Evolutionary conservation across 1,140 invertebrate genomes (phyloP).

Genomic region (Maconellicoccus hirsutus): DNA sequence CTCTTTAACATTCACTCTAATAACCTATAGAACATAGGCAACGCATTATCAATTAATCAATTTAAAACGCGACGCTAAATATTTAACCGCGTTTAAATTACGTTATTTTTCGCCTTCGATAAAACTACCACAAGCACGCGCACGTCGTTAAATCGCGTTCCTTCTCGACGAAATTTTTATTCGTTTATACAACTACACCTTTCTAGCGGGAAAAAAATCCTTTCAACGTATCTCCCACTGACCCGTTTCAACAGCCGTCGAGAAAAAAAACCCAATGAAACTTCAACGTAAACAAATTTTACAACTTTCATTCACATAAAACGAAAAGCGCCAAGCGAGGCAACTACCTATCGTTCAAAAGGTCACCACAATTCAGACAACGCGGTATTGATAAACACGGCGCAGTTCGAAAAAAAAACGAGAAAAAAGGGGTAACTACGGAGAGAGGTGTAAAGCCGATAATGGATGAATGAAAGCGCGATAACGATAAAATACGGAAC

Average conservation of each 20-base stretch:
- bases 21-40: not conserved
- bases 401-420: not conserved
- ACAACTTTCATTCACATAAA: too few relatives aligned
- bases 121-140: too few relatives aligned
- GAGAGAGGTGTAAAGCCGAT: not conserved
- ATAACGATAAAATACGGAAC: not conserved
- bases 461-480: constrained; percentile 1
- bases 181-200: too few relatives aligned
- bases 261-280: too few relatives aligned
- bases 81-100: not conserved
- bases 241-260: too few relatives aligned
- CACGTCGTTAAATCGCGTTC: too few relatives aligned
- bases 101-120: not conserved
- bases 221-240: too few relatives aligned
- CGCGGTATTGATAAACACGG: not conserved
- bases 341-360: not conserved
- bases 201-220: too few relatives aligned
- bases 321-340: not conserved
- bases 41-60: not conserved
- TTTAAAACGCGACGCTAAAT: not conserved
- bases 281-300: too few relatives aligned
- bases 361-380: not conserved
- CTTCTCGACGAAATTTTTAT: too few relatives aligned
- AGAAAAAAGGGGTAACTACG: not conserved
- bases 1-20: not conserved